Base-by-base conservation (phyloP, 2,113 vertebrate species). In the Chlorodrepanis virens region DNA sequence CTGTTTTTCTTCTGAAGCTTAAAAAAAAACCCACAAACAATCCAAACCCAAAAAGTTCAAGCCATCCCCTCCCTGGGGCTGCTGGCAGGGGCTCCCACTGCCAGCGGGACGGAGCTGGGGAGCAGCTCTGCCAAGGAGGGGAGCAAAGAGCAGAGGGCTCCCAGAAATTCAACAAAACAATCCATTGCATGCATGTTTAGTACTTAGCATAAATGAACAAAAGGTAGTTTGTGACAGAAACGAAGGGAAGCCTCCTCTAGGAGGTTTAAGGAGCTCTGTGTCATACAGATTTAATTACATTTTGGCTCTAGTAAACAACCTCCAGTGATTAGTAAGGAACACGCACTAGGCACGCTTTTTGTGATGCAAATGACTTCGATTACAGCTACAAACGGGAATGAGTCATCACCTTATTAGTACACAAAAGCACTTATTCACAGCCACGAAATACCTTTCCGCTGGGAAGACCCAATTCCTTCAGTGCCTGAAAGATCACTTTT, bases 401-500 rank as follows among this genome's bases (percentile, higher is more conserved):
- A 92, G 24, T 84, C 86, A 90, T 49, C 69, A 56, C 12, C 44
- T 64, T 75, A 77, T 84, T 75, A 81, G 39, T 37, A 78, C 4
- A 87, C 25, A 81, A 90, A 67, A 92, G 5, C 56, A 60, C 28
- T 82, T 77, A 83, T 52, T 87, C 68, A 85, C 86, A 94, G 54
- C 59, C 10, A 70, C 56, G 56, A 71, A 94, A 94, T 98, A 99
- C 99, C 99, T 99, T 99, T 98, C 99, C 99, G 83, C 99, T 99
- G 40, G 99, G 99, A 95, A 99, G 98, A 86, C 99, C 99, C 75
- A 99, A 98, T 94, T 99, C 99, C 97, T 99, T 99, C 91, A 99
- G 97, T 18, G 99, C 99, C 98, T 99, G 99, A 96, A 99, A 99
- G 96, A 99, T 99, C 88, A 99, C 99, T 95, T 99, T 99, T 98